phyloP scores from a whole-genome alignment of 2,888 invertebrate species.

The Eupithecia subfuscata region DNA sequence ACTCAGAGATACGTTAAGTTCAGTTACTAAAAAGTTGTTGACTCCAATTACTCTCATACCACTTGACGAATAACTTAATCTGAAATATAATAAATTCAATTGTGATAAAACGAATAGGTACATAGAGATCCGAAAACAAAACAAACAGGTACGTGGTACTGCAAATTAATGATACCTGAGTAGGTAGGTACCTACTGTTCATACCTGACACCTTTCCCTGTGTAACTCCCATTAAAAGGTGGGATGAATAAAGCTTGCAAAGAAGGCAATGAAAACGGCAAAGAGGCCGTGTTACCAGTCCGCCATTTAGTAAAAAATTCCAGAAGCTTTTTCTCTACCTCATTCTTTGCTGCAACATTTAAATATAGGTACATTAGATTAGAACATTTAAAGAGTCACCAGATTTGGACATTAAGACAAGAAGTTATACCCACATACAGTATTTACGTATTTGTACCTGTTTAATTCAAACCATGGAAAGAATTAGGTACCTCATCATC shows the following conservation, averaged over 20 bases:
- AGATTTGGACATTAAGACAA: neutral
- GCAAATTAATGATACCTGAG: neutral
- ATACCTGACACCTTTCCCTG: slow-evolving; percentile 50
- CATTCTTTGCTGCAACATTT: slow-evolving; percentile 2
- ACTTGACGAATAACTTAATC: neutral
- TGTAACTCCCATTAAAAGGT: slow-evolving; percentile 47
- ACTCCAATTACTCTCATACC: neutral
- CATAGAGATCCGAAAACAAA: neutral
- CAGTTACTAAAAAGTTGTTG: neutral
- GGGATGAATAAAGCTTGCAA: slow-evolving; percentile 41
- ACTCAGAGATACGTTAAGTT: neutral
- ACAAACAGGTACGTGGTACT: neutral
- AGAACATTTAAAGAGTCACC: neutral
- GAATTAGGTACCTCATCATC: no score
- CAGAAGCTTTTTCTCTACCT: neutral
- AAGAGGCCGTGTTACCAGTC: slow-evolving; percentile 26
- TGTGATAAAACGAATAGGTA: neutral
- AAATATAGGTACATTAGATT: no score
- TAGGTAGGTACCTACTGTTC: slow-evolving; percentile 18
- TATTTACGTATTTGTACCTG: neutral
- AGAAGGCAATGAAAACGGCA: slow-evolving; percentile 42
- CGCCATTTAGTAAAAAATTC: slow-evolving; percentile 49
- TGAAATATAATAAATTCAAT: neutral
- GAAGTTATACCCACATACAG: no score
- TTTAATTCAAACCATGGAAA: neutral